A percentile compares a stretch with the other conserved stretches of the same genome.
Evolutionary conservation across 1,140 invertebrate species (phyloP).

Genomic region (Lordiphosa clarofinis): DNA sequence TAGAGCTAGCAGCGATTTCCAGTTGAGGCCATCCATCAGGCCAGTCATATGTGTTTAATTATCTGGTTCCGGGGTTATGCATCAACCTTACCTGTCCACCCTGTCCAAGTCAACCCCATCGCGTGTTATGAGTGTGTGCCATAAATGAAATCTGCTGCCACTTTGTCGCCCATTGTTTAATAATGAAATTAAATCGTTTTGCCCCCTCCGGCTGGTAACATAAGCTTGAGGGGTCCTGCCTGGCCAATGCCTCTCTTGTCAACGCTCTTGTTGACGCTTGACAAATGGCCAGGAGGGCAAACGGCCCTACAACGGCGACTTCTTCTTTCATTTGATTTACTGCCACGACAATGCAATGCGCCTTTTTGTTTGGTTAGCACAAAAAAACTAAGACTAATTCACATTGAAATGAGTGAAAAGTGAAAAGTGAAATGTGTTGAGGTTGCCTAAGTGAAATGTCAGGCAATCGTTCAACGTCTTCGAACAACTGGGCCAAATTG

Average conservation of each 20-base stretch:
- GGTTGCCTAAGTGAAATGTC: constrained; percentile 56
- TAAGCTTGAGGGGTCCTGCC: not conserved
- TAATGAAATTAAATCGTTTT: constrained; percentile 73
- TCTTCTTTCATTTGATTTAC: constrained; percentile 55
- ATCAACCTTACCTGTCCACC: constrained; percentile 48
- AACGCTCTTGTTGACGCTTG: constrained; percentile 73
- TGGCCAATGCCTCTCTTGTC: constrained; percentile 56
- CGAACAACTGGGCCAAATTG: constrained; percentile 26
- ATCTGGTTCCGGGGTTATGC: constrained; percentile 74
- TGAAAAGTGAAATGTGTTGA: constrained; percentile 55
- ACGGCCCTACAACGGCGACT: constrained; percentile 20
- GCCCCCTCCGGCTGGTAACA: constrained; percentile 2
- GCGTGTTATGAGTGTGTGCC: constrained; percentile 49
- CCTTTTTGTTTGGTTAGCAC: constrained; percentile 36
- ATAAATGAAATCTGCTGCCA: constrained; percentile 75
- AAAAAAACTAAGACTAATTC: constrained; percentile 49
- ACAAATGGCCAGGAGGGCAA: constrained; percentile 53
- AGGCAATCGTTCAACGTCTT: constrained; percentile 63
- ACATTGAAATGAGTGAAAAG: constrained; percentile 42
- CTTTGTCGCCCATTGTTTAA: constrained; percentile 77
- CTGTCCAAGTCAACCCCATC: constrained; percentile 24
- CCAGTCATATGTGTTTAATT: constrained; percentile 76
- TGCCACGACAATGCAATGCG: constrained; percentile 44
- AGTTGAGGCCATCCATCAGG: constrained; percentile 48
- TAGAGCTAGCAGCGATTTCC: not conserved